These are phyloP conservation scores for Goniozus legneri DNA, from an alignment of 1,140 invertebrate genomes.

Conservation along the genomic window DNA sequence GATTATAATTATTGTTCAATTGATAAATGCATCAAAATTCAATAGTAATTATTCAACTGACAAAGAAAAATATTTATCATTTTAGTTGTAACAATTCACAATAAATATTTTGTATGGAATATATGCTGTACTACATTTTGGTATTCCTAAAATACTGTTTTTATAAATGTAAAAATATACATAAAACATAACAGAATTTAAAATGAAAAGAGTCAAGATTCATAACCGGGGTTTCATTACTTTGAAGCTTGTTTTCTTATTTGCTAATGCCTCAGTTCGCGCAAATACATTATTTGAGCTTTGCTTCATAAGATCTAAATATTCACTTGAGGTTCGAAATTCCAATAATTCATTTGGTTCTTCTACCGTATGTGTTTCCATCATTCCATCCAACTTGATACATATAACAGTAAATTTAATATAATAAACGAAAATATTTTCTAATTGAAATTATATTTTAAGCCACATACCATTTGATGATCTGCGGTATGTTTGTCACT, in stretches of 20 bases:
- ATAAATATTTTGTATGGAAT: too few relatives aligned
- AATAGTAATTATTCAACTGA: too few relatives aligned
- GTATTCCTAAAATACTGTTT: too few relatives aligned
- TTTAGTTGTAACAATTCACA: too few relatives aligned
- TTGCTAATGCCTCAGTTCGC: conserved; percentile 51
- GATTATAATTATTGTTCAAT: too few relatives aligned
- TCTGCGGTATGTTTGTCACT: background rate
- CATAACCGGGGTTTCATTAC: conserved; percentile 50
- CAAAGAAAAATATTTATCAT: too few relatives aligned
- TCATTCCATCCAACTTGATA: conserved; percentile 11
- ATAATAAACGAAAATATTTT: background rate
- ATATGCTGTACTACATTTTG: too few relatives aligned
- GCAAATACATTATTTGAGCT: conserved; percentile 52
- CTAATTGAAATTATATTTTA: background rate
- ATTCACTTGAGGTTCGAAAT: conserved; percentile 43
- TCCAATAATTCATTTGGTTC: conserved; percentile 30
- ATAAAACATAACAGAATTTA: too few relatives aligned
- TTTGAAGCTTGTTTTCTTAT: conserved; percentile 52
- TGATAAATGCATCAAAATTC: too few relatives aligned
- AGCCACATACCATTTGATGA: background rate
- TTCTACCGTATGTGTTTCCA: conserved; percentile 13
- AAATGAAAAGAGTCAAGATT: too few relatives aligned
- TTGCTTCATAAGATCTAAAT: conserved; percentile 47
- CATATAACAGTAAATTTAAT: conserved; percentile 14
- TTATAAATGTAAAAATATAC: too few relatives aligned